These are phyloP conservation scores for Calyptomena viridis DNA, from an alignment of 2,113 vertebrate genomes.

Conservation along the genomic window DNA sequence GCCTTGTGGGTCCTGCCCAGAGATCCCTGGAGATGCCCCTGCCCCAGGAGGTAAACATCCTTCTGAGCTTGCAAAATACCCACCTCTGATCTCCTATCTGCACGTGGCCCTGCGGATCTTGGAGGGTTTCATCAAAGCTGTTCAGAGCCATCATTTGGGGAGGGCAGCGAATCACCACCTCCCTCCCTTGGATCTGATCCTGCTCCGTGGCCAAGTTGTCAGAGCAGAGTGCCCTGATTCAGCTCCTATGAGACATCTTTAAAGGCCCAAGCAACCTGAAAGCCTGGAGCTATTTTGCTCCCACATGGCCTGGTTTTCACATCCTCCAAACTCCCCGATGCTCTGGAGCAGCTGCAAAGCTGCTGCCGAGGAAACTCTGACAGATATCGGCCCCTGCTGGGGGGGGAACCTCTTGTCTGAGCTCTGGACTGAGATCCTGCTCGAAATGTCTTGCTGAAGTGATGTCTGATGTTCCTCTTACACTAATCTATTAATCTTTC, in stretches of 20 bases:
- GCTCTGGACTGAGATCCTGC: neutral
- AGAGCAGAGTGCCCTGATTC: neutral
- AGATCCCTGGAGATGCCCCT: neutral
- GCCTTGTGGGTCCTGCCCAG: neutral
- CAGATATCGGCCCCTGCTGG: neutral
- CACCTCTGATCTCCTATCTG: neutral
- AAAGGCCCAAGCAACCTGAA: neutral
- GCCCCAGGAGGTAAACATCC: neutral
- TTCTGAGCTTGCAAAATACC: neutral
- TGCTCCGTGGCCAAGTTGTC: accelerated
- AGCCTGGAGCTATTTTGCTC: constrained; percentile 47
- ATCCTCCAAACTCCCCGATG: neutral
- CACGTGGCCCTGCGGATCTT: neutral
- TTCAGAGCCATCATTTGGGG: neutral
- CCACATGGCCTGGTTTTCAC: neutral
- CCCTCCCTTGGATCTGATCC: neutral
- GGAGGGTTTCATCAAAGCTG: neutral
- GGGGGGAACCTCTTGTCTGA: neutral
- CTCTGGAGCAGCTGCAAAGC: constrained; percentile 26
- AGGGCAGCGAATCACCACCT: neutral
- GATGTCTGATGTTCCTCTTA: constrained; percentile 6
- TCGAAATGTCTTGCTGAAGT: constrained; percentile 12
- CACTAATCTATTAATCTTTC: constrained; percentile 17
- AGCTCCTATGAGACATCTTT: neutral
- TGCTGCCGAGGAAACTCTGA: neutral